Evolutionary conservation across 53 echinoderm and acorn worm genomes (phyloP).

Genomic region (Zoroaster sp.): DNA sequence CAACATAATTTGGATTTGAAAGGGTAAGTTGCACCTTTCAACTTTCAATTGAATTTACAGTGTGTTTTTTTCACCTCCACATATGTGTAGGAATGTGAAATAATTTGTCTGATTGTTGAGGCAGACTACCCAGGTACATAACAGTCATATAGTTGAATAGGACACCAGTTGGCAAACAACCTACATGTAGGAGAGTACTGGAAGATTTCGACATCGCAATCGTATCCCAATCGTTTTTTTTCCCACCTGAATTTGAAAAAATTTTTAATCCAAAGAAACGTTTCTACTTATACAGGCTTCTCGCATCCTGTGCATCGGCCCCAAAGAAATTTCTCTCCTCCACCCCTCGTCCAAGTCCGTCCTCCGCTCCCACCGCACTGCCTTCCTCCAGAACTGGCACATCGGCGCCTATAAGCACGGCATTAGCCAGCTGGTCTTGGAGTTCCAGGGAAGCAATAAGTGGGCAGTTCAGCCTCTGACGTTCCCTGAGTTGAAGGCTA

Average conservation of each 20-base stretch:
- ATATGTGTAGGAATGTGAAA: too few relatives aligned
- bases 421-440: constrained; percentile 76
- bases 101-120: too few relatives aligned
- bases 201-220: too few relatives aligned
- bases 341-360: constrained; percentile 76
- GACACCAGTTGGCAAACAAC: too few relatives aligned
- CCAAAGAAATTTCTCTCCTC: constrained; percentile 80
- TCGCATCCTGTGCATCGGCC: constrained; percentile 80
- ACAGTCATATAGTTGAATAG: too few relatives aligned
- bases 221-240: too few relatives aligned
- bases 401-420: constrained; percentile 77
- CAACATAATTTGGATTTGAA: too few relatives aligned
- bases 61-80: too few relatives aligned
- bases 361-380: constrained; percentile 73
- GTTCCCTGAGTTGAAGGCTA: constrained; percentile 79
- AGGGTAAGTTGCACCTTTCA: too few relatives aligned
- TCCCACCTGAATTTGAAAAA: background rate
- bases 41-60: too few relatives aligned
- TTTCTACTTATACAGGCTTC: constrained; percentile 53
- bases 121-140: too few relatives aligned
- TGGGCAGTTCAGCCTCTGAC: constrained; percentile 84
- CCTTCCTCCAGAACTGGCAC: constrained; percentile 83
- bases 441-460: constrained; percentile 73
- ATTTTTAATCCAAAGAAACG: background rate
- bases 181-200: too few relatives aligned